Evolutionary conservation across 2,888 invertebrate species (phyloP).

Genomic region (Erynnis tages): DNA sequence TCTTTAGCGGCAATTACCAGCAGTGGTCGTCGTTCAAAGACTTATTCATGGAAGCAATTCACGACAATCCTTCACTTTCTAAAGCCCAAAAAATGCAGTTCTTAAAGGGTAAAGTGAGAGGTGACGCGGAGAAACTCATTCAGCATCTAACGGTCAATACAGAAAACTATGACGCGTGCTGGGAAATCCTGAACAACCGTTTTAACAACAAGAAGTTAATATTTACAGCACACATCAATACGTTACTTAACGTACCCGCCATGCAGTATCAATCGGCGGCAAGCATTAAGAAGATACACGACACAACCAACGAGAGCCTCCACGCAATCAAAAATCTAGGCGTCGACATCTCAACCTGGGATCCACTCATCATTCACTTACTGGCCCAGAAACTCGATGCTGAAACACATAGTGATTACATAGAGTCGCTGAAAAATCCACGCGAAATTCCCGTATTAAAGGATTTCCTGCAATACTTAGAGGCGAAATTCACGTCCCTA

Average conservation of each 20-base stretch:
- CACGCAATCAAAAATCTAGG: slow-evolving; percentile 9
- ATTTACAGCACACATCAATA: not conserved
- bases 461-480: slow-evolving; percentile 28
- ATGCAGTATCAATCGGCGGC: not conserved
- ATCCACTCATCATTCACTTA: slow-evolving; percentile 28
- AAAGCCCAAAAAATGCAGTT: slow-evolving; percentile 34
- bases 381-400: slow-evolving; percentile 31
- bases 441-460: slow-evolving; percentile 20
- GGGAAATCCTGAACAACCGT: slow-evolving; percentile 30
- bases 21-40: slow-evolving; percentile 33
- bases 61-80: slow-evolving; percentile 31
- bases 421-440: slow-evolving; percentile 22
- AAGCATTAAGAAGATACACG: not conserved
- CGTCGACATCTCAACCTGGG: slow-evolving; percentile 28
- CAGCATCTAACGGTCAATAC: slow-evolving; percentile 33
- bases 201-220: slow-evolving; percentile 1
- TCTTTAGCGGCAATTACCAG: slow-evolving; percentile 31
- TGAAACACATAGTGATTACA: slow-evolving; percentile 26
- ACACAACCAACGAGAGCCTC: not conserved
- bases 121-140: slow-evolving; percentile 33
- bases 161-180: slow-evolving; percentile 32
- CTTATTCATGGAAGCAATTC: slow-evolving; percentile 34
- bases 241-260: not conserved
- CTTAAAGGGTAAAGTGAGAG: slow-evolving; percentile 31
- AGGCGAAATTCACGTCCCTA: slow-evolving; percentile 24